Conservation (phyloP, 2,888 invertebrate genomes). For the Spilarctia lutea region DNA sequence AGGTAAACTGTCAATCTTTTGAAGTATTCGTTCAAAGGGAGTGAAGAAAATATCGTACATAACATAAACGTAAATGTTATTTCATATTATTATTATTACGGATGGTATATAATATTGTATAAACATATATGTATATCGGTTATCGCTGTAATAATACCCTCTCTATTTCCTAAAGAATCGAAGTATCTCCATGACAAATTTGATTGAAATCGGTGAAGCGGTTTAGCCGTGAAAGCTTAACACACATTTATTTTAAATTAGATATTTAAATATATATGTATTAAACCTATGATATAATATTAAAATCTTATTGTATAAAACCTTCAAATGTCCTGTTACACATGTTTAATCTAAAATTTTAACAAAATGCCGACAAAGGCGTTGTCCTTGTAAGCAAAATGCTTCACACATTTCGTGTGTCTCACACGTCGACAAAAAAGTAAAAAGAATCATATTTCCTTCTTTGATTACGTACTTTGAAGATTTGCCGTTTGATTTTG, state of each 20-base stretch:
- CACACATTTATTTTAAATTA: too few species aligned
- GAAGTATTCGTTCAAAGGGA: not conserved
- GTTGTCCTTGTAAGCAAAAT: conserved; percentile 69
- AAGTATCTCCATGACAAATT: too few species aligned
- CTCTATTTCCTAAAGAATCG: too few species aligned
- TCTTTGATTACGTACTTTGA: conserved; percentile 36
- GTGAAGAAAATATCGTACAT: not conserved
- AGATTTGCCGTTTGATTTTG: conserved; percentile 21
- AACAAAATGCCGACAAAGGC: conserved; percentile 48
- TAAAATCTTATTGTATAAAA: too few species aligned
- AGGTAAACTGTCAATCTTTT: conserved; percentile 3
- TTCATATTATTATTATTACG: not conserved
- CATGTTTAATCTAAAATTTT: conserved; percentile 31
- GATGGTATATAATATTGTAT: too few species aligned
- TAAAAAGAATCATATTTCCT: conserved; percentile 50
- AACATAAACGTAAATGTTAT: not conserved
- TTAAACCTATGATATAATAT: too few species aligned
- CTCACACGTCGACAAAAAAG: conserved; percentile 57
- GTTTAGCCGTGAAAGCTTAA: too few species aligned
- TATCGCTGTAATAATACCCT: too few species aligned
- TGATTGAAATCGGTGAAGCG: too few species aligned
- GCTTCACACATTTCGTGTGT: conserved; percentile 69
- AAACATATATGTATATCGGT: too few species aligned
- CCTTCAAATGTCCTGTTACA: not conserved
- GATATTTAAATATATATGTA: not conserved